Evolutionary conservation across 2,888 invertebrate species (phyloP).

Genomic region (Galeruca laticollis): DNA sequence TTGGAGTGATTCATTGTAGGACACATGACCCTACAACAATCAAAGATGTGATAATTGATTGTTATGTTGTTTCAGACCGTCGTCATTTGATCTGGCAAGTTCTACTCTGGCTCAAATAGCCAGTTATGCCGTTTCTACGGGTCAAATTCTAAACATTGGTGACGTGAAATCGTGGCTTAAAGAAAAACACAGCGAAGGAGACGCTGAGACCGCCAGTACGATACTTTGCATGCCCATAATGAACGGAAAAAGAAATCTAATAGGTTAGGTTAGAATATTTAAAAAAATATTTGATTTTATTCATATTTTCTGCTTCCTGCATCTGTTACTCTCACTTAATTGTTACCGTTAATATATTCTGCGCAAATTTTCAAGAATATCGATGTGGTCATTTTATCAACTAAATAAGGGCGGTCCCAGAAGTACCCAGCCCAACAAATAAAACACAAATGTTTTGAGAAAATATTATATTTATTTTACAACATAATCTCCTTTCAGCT

Average conservation of each 20-base stretch:
- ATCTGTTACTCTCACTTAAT: too few relatives aligned
- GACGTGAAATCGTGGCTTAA: slow-evolving; percentile 86
- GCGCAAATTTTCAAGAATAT: too few relatives aligned
- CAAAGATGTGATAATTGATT: neutral
- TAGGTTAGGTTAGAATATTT: slow-evolving; percentile 67
- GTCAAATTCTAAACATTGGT: slow-evolving; percentile 90
- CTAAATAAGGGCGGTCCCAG: too few relatives aligned
- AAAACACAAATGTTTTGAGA: too few relatives aligned
- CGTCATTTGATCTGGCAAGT: slow-evolving; percentile 74
- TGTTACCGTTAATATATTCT: too few relatives aligned
- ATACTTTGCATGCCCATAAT: slow-evolving; percentile 94
- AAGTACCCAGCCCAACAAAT: too few relatives aligned
- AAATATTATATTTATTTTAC: too few relatives aligned
- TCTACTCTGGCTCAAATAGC: slow-evolving; percentile 87
- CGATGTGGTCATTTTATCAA: too few relatives aligned
- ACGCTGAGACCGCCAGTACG: slow-evolving; percentile 79
- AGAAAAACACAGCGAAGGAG: slow-evolving; percentile 75
- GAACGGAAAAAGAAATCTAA: slow-evolving; percentile 88
- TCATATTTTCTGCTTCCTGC: slow-evolving; percentile 9
- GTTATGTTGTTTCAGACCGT: slow-evolving; percentile 66
- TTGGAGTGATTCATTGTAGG: too few relatives aligned
- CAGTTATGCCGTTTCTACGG: slow-evolving; percentile 86
- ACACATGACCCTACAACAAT: too few relatives aligned
- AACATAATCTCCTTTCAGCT: too few relatives aligned
- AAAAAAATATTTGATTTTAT: neutral